A percentile compares a stretch with the other conserved stretches of the same genome.
These are phyloP conservation scores for Lathronympha strigana DNA, from an alignment of 2,888 invertebrate species.

Conservation along the genomic window DNA sequence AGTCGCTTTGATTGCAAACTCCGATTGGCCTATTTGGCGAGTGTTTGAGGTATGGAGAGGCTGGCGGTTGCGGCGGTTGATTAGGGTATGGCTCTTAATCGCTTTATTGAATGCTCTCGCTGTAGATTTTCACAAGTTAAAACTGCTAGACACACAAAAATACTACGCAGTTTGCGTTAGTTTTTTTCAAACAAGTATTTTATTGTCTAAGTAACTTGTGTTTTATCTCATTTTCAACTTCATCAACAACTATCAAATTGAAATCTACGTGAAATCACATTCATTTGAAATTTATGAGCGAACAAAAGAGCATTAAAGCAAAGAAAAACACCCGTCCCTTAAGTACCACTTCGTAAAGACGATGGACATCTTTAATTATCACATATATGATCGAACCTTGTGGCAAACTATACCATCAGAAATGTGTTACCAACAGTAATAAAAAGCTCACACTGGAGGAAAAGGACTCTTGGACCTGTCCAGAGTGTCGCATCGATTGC, in stretches of 20 bases:
- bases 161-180: too few relatives aligned
- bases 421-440: too few relatives aligned
- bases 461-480: too few relatives aligned
- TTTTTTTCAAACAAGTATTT: too few relatives aligned
- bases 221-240: too few relatives aligned
- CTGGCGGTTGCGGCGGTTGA: neutral
- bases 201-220: too few relatives aligned
- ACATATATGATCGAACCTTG: too few relatives aligned
- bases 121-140: too few relatives aligned
- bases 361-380: constrained; percentile 38
- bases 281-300: neutral
- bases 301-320: neutral
- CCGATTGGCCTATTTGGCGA: constrained; percentile 15
- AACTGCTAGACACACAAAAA: too few relatives aligned
- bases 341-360: constrained; percentile 1
- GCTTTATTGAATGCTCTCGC: neutral
- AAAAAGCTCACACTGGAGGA: too few relatives aligned
- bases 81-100: neutral
- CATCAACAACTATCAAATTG: neutral
- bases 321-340: neutral
- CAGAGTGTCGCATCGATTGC: too few relatives aligned
- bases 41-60: constrained; percentile 14
- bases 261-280: constrained; percentile 2
- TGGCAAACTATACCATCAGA: too few relatives aligned
- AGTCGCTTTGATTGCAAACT: constrained; percentile 31